A percentile compares a stretch with the other conserved stretches of the same genome.
Conservation (phyloP, 2,113 vertebrate genomes). For the Nothobranchius furzeri region DNA sequence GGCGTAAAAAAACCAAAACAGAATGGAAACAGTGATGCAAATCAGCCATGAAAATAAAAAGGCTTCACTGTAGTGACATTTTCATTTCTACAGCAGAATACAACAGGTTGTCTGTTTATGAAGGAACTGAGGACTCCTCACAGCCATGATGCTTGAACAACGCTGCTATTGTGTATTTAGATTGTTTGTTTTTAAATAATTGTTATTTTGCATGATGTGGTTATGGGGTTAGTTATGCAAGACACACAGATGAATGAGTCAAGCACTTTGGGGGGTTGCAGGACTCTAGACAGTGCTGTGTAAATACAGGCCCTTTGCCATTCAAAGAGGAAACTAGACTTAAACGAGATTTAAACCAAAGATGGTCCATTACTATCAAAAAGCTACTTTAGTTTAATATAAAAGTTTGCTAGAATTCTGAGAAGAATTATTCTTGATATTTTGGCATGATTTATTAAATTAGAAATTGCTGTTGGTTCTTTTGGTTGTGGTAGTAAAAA, state of each 20-base stretch:
- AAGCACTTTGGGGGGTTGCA: too few relatives aligned
- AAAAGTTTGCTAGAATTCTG: too few relatives aligned
- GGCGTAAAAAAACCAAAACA: constrained; percentile 17
- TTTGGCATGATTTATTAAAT: too few relatives aligned
- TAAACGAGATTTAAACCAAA: too few relatives aligned
- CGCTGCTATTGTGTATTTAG: constrained; percentile 15
- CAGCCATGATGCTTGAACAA: constrained; percentile 13
- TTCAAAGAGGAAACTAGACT: too few relatives aligned
- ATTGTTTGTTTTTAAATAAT: not conserved
- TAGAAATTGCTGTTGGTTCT: too few relatives aligned
- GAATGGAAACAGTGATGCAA: constrained; percentile 20
- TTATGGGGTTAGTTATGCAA: constrained; percentile 4
- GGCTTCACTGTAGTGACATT: constrained; percentile 2
- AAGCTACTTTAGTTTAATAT: too few relatives aligned
- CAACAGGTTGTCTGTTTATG: not conserved
- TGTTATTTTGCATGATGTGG: constrained; percentile 2
- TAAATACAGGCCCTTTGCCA: too few relatives aligned
- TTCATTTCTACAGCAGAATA: not conserved
- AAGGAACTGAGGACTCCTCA: constrained; percentile 10
- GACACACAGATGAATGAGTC: not conserved
- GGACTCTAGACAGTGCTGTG: too few relatives aligned
- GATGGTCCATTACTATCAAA: too few relatives aligned
- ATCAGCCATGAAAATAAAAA: constrained; percentile 25
- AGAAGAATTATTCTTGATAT: too few relatives aligned
- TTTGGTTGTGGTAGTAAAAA: too few relatives aligned